These are phyloP conservation scores for Drosophila mettleri DNA, from an alignment of 2,888 invertebrate species.

Conservation along the genomic window DNA sequence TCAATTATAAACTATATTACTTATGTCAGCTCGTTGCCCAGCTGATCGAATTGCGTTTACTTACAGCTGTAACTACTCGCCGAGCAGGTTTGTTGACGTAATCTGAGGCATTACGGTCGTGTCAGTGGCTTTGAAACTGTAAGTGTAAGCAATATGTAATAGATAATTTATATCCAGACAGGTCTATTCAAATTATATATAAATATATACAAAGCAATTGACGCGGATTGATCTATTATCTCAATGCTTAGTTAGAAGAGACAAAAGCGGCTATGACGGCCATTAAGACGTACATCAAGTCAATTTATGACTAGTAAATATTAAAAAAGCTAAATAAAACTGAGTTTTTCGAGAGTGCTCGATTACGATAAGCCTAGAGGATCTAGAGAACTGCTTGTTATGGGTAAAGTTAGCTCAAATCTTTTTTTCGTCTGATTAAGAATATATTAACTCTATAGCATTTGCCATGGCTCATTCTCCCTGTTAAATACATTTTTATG, in stretches of 20 bases:
- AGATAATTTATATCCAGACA: slow-evolving; percentile 4
- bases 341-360: neutral
- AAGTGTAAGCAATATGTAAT: neutral
- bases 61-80: slow-evolving; percentile 10
- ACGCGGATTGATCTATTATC: neutral
- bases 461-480: no score
- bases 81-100: slow-evolving; percentile 10
- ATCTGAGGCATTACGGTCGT: neutral
- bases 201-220: slow-evolving; percentile 1
- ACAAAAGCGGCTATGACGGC: neutral
- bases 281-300: neutral
- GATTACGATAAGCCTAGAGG: no score
- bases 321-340: neutral
- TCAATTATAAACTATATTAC: slow-evolving; percentile 20
- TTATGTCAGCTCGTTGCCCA: slow-evolving; percentile 8
- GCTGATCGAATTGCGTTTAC: slow-evolving; percentile 9
- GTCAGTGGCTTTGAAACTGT: slow-evolving; percentile 3
- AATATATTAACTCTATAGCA: no score
- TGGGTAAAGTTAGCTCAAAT: no score
- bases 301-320: neutral
- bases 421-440: no score
- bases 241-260: no score
- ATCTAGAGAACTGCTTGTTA: no score
- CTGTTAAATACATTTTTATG: no score
- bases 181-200: neutral